Evolutionary conservation across 1,140 invertebrate species (phyloP).

Genomic region (Hylyphantes graminicola): DNA sequence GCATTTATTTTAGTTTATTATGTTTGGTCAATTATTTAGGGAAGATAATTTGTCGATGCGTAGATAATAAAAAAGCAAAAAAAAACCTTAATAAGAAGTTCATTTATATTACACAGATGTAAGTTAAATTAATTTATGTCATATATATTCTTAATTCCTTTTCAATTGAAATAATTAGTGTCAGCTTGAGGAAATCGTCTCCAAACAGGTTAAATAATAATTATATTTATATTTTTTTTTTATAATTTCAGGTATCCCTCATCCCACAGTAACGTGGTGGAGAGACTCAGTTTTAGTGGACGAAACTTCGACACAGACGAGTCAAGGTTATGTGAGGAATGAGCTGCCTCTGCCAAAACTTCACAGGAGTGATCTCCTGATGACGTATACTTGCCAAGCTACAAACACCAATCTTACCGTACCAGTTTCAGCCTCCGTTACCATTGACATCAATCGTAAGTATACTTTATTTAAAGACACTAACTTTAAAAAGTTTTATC

Average conservation of each 20-base stretch:
- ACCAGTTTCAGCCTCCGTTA: slow-evolving; percentile 80
- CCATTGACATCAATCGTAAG: slow-evolving; percentile 74
- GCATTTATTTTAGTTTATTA: too few relatives aligned
- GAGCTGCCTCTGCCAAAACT: slow-evolving; percentile 80
- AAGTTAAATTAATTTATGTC: too few relatives aligned
- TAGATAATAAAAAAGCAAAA: too few relatives aligned
- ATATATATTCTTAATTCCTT: too few relatives aligned
- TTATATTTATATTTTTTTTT: not conserved
- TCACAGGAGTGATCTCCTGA: slow-evolving; percentile 81
- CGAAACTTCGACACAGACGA: slow-evolving; percentile 78
- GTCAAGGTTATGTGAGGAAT: slow-evolving; percentile 79
- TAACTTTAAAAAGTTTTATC: too few relatives aligned
- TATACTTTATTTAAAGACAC: slow-evolving; percentile 40
- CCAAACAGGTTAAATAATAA: too few relatives aligned
- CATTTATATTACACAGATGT: too few relatives aligned
- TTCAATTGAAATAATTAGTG: too few relatives aligned
- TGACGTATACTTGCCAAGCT: slow-evolving; percentile 79
- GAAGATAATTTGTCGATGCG: too few relatives aligned
- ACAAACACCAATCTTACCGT: slow-evolving; percentile 72
- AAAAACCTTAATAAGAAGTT: too few relatives aligned
- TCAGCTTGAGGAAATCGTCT: too few relatives aligned
- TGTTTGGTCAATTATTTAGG: too few relatives aligned
- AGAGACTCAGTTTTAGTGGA: slow-evolving; percentile 84
- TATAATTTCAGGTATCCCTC: slow-evolving; percentile 75
- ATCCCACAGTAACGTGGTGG: slow-evolving; percentile 85